phyloP scores from a whole-genome alignment of 2,797 vertebrate genomes.

The Myoxocephalus aenaeus region DNA sequence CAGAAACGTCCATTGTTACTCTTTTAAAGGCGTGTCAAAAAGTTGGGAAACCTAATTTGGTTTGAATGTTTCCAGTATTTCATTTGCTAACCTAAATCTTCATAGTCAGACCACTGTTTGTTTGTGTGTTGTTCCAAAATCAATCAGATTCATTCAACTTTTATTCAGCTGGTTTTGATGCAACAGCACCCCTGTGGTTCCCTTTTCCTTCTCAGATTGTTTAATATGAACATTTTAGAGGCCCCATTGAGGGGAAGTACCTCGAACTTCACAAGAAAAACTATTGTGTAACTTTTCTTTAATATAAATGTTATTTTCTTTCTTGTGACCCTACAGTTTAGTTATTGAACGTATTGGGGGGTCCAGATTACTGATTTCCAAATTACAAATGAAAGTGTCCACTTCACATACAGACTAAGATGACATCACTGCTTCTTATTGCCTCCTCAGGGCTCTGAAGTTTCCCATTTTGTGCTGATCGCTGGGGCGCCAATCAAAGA shows the following conservation, averaged over 20 bases:
- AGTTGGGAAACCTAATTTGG: neutral
- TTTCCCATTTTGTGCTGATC: slow-evolving; percentile 84
- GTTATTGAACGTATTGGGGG: neutral
- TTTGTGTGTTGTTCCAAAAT: neutral
- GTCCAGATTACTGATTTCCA: neutral
- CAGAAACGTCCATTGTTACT: neutral
- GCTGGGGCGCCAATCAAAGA: slow-evolving; percentile 85
- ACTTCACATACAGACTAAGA: neutral
- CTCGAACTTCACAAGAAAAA: neutral
- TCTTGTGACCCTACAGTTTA: neutral
- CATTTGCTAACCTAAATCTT: neutral
- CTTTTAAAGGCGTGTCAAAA: neutral
- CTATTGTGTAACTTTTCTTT: neutral
- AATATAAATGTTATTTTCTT: neutral
- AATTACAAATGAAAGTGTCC: neutral
- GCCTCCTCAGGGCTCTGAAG: slow-evolving; percentile 75
- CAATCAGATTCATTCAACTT: neutral
- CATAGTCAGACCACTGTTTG: neutral
- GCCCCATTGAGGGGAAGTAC: neutral
- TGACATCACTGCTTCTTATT: slow-evolving; percentile 7
- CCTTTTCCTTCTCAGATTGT: neutral
- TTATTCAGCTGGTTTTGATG: neutral
- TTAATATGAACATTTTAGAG: neutral
- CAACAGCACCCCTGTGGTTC: neutral
- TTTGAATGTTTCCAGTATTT: neutral